These are phyloP conservation scores for Mantis religiosa DNA, from an alignment of 2,888 invertebrate species.

Conservation along the genomic window DNA sequence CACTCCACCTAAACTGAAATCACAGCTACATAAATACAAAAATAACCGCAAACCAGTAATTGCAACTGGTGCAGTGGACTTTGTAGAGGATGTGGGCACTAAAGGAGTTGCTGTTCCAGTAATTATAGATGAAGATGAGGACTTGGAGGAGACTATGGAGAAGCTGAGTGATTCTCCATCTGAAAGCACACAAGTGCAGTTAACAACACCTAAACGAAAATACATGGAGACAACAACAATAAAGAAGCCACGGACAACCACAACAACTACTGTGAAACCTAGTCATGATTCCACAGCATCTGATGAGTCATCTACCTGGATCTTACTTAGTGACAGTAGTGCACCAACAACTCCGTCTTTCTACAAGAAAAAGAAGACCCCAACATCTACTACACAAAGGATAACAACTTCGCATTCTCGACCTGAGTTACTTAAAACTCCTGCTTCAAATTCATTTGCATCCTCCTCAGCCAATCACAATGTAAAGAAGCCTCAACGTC, in stretches of 20 bases:
- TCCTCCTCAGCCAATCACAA: neutral
- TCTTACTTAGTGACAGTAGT: slow-evolving; percentile 57
- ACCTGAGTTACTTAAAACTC: neutral
- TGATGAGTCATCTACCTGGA: slow-evolving; percentile 73
- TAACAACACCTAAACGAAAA: neutral
- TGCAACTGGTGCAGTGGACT: neutral
- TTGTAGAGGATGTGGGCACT: neutral
- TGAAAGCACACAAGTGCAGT: neutral
- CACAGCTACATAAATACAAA: slow-evolving; percentile 45
- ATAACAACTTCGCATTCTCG: neutral
- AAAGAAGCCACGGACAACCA: neutral
- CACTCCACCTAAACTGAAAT: slow-evolving; percentile 58
- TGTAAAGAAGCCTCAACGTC: neutral
- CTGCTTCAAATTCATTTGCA: neutral
- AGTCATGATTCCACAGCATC: slow-evolving; percentile 37
- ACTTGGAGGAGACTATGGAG: slow-evolving; percentile 15
- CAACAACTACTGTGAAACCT: slow-evolving; percentile 44
- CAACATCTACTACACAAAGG: neutral
- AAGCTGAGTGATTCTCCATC: neutral
- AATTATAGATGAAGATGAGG: slow-evolving; percentile 52
- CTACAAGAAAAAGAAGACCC: neutral
- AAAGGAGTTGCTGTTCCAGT: slow-evolving; percentile 62
- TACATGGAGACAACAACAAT: neutral
- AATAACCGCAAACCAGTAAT: slow-evolving; percentile 31
- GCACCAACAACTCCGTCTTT: slow-evolving; percentile 30